These are phyloP conservation scores for Raillietiella orientalis DNA, from an alignment of 2,888 invertebrate species.

Conservation along the genomic window DNA sequence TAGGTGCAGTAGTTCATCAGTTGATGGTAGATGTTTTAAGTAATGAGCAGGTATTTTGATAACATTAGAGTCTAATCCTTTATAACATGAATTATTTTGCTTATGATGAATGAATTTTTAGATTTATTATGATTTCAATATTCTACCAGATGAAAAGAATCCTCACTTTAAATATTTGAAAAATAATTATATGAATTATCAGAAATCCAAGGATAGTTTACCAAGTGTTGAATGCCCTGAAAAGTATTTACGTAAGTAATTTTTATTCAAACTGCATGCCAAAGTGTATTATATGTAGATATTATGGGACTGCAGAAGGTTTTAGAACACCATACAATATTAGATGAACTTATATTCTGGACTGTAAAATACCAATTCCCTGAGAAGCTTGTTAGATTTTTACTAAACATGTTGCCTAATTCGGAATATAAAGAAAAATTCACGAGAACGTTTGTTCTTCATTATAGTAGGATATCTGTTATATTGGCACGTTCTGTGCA, in stretches of 20 bases:
- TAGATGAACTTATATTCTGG: constrained; percentile 94
- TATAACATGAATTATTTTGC: too few species aligned
- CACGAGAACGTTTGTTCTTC: constrained; percentile 73
- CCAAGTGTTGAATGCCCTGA: too few species aligned
- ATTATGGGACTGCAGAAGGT: constrained; percentile 23
- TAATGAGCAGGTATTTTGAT: constrained; percentile 30
- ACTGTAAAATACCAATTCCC: constrained; percentile 90
- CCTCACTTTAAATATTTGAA: constrained; percentile 1
- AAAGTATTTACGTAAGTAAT: too few species aligned
- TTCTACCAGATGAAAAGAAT: not conserved
- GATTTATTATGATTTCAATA: constrained; percentile 4
- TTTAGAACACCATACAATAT: constrained; percentile 43
- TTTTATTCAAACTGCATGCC: too few species aligned
- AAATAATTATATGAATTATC: constrained; percentile 3
- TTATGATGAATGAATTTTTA: constrained; percentile 1
- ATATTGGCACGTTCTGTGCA: constrained; percentile 55
- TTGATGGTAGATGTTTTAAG: constrained; percentile 73
- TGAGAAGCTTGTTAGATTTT: constrained; percentile 72
- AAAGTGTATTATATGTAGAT: too few species aligned
- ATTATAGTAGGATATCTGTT: constrained; percentile 75
- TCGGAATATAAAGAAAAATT: constrained; percentile 79
- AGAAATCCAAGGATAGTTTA: too few species aligned
- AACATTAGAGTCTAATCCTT: constrained; percentile 1
- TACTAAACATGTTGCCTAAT: constrained; percentile 81
- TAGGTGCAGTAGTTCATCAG: constrained; percentile 80